Conservation (phyloP, 2,797 vertebrate species). For the Eutrigla gurnardus region DNA sequence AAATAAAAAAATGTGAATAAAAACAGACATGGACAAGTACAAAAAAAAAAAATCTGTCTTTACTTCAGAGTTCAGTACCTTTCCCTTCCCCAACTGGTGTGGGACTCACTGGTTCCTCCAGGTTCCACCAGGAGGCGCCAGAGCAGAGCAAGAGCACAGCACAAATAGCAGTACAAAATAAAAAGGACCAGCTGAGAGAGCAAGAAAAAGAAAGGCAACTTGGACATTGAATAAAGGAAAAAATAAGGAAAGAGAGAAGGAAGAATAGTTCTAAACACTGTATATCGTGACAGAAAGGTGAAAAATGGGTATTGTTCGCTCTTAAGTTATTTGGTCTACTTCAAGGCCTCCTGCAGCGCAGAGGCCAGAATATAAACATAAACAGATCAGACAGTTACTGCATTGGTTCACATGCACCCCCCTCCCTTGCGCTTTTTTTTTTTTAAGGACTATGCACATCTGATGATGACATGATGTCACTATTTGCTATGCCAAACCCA, state of each 20-base stretch:
- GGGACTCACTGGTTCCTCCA: conserved; percentile 66
- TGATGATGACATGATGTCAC: conserved; percentile 80
- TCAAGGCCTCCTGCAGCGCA: conserved; percentile 72
- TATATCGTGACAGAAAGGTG: conserved; percentile 76
- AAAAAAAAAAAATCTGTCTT: conserved; percentile 76
- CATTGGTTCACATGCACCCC: conserved; percentile 86
- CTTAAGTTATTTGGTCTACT: conserved; percentile 86
- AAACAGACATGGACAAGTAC: conserved; percentile 77
- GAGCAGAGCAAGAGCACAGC: conserved; percentile 84
- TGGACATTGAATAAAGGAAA: conserved; percentile 77
- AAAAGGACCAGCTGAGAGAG: conserved; percentile 72
- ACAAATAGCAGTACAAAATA: conserved; percentile 84
- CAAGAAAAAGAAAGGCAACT: conserved; percentile 83
- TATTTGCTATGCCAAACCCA: conserved; percentile 83
- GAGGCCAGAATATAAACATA: conserved; percentile 78
- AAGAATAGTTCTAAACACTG: conserved; percentile 77
- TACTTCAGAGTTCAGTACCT: conserved; percentile 84
- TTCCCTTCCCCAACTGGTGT: conserved; percentile 72
- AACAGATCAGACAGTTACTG: conserved; percentile 81
- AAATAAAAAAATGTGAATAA: conserved; percentile 68
- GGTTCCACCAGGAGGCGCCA: conserved; percentile 81
- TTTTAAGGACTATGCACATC: conserved; percentile 79
- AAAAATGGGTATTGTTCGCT: conserved; percentile 70
- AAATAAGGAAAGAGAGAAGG: conserved; percentile 66
- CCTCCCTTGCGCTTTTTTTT: conserved; percentile 30